These are phyloP conservation scores for Reticulitermes lucifugus DNA, from an alignment of 2,888 invertebrate species.

Conservation along the genomic window DNA sequence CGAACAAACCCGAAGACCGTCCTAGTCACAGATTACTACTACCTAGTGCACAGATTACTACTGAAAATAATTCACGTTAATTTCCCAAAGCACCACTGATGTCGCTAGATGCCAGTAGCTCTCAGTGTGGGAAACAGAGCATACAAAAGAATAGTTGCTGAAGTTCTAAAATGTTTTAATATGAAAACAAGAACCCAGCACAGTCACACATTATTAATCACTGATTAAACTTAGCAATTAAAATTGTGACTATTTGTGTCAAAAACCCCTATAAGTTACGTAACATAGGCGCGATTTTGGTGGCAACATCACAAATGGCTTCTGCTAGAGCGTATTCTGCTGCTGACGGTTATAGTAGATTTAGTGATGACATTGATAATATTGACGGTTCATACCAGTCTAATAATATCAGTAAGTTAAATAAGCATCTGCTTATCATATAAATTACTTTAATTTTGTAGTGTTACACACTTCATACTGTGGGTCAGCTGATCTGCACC, in stretches of 20 bases:
- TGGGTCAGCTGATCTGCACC: neutral
- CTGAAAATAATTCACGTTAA: neutral
- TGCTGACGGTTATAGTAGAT: conserved; percentile 74
- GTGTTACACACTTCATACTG: neutral
- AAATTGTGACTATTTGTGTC: neutral
- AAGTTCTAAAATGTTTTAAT: neutral
- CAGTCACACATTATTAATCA: neutral
- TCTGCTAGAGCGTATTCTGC: conserved; percentile 69
- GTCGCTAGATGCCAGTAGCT: neutral
- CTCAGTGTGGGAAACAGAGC: neutral
- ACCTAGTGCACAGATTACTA: neutral
- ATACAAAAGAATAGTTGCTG: neutral
- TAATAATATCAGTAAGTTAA: conserved; percentile 71
- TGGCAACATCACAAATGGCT: conserved; percentile 64
- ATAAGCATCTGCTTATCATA: conserved; percentile 41
- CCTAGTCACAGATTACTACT: neutral
- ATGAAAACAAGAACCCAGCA: neutral
- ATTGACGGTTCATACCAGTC: conserved; percentile 70
- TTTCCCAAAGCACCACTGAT: neutral
- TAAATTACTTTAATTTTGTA: neutral
- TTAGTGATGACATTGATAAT: conserved; percentile 68
- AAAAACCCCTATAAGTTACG: neutral
- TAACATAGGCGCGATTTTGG: neutral
- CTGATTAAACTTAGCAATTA: neutral
- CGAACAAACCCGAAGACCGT: no score